Evolutionary conservation across 2,113 vertebrate species (phyloP), one percentile per base, ranked within the genome.

Genomic region (Heterotis niloticus): DNA sequence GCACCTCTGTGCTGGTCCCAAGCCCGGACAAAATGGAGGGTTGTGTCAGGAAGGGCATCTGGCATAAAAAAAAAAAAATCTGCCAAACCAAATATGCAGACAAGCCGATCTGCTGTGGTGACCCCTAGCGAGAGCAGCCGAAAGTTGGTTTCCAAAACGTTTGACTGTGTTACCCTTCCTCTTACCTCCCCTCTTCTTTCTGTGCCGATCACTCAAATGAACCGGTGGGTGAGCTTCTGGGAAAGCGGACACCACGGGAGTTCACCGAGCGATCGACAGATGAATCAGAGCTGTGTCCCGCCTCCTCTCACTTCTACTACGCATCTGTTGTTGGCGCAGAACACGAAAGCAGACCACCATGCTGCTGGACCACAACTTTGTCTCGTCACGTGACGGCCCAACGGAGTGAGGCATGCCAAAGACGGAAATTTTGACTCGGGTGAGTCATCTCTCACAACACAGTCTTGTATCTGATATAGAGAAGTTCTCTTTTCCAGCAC

Each of bases 231-330:
- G 13, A 23, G 28, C 13, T 57, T 74, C 24, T 74, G 72, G 52
- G 72, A 74, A 74, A 28, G 69, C 13, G 72, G 34, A 51, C 18
- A 29, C 18, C 18, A 9, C 4, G 77, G 24, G 77, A 68, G 59
- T 70, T 78, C 77, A 71, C 77, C 29, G 23, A 78, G 11, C 54
- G 5, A 13, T 71, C 56, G 70, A 62, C 65, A 17, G 52, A 23
- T 69, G 66, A 69, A 78, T 78, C 74, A 74, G 71, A 2, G 3
- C 3, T 20, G 20, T 54, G 54, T 0, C 13, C 23, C 20, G n/a
- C 44, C 20, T 56, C 54, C 44, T 20, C 28, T 77, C 34, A 18
- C 54, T 14, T 29, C 24, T 57, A 20, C 64, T 68, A 59, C 12
- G 13, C 57, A 9, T 62, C 2, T 26, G 16, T 54, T 56, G 28